A percentile compares a stretch with the other conserved stretches of the same genome.
These are phyloP conservation scores for Sphinx pinastri DNA, from an alignment of 2,888 invertebrate species.

Conservation along the genomic window DNA sequence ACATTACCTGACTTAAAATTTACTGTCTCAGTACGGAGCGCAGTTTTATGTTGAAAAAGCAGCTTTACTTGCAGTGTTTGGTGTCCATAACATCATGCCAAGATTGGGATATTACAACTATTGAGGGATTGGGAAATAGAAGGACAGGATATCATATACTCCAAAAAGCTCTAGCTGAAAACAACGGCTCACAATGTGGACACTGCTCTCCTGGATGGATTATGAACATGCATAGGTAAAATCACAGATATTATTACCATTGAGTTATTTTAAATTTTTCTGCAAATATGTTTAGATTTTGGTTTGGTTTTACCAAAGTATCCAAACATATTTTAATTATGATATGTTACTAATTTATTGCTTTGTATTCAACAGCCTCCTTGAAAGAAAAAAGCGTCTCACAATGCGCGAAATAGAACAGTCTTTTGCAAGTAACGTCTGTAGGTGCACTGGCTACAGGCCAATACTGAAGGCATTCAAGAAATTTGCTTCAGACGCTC, in stretches of 20 bases:
- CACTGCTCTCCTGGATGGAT: conserved; percentile 81
- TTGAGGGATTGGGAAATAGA: conserved; percentile 88
- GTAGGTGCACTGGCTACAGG: conserved; percentile 88
- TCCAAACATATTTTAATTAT: no score
- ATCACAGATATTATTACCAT: background rate
- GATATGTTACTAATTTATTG: no score
- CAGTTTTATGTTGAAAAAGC: background rate
- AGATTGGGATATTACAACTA: conserved; percentile 87
- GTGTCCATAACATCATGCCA: conserved; percentile 79
- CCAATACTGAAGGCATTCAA: conserved; percentile 86
- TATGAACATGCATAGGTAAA: conserved; percentile 68
- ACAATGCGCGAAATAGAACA: conserved; percentile 87
- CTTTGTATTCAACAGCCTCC: conserved; percentile 52
- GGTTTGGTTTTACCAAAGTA: no score
- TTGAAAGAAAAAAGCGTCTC: conserved; percentile 66
- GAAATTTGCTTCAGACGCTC: conserved; percentile 78
- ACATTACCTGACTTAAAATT: no score
- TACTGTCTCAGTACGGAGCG: background rate
- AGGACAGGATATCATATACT: conserved; percentile 85
- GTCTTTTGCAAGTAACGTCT: conserved; percentile 88
- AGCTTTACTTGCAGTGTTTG: conserved; percentile 67
- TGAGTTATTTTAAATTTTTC: no score
- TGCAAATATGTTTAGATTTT: no score
- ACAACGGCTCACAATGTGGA: conserved; percentile 88
- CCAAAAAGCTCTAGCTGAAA: conserved; percentile 83